phyloP scores from a whole-genome alignment of 1,140 invertebrate species.

The Orius insidiosus region DNA sequence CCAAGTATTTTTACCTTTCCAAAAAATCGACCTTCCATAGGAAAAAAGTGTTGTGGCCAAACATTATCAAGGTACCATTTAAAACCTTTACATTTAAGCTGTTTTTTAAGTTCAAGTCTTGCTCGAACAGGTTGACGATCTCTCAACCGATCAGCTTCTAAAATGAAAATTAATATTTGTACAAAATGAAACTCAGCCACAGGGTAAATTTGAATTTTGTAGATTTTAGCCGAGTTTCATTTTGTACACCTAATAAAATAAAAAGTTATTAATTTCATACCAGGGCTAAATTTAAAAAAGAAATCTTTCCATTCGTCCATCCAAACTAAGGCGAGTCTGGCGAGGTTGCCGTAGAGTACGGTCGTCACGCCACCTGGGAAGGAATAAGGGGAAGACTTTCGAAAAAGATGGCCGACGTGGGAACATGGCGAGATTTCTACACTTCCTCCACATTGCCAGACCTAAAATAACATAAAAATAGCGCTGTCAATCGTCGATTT shows the following conservation, averaged over 20 bases:
- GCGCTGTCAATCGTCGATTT: too few species aligned
- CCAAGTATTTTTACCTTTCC: slow-evolving; percentile 38
- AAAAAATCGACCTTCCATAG: slow-evolving; percentile 62
- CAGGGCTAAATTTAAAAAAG: slow-evolving; percentile 66
- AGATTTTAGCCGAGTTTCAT: too few species aligned
- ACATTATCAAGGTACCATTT: slow-evolving; percentile 92
- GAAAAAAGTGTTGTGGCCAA: slow-evolving; percentile 81
- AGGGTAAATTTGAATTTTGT: too few species aligned
- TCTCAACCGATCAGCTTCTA: slow-evolving; percentile 39
- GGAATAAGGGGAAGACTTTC: slow-evolving; percentile 81
- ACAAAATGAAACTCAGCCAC: too few species aligned
- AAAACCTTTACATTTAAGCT: slow-evolving; percentile 73
- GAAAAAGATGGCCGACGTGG: slow-evolving; percentile 94
- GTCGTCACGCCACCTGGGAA: slow-evolving; percentile 75
- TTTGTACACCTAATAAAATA: too few species aligned
- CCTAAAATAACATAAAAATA: slow-evolving; percentile 34
- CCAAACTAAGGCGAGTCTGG: slow-evolving; percentile 76
- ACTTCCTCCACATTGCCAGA: slow-evolving; percentile 94
- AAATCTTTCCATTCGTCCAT: slow-evolving; percentile 90
- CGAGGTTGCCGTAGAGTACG: slow-evolving; percentile 77
- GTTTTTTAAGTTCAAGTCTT: slow-evolving; percentile 52
- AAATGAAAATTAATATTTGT: slow-evolving; percentile 15
- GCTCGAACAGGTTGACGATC: slow-evolving; percentile 50
- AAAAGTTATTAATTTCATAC: slow-evolving; percentile 15
- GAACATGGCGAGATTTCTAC: slow-evolving; percentile 93